These are phyloP conservation scores for Siniperca undulata DNA, from an alignment of 2,797 vertebrate genomes.

Conservation along the genomic window DNA sequence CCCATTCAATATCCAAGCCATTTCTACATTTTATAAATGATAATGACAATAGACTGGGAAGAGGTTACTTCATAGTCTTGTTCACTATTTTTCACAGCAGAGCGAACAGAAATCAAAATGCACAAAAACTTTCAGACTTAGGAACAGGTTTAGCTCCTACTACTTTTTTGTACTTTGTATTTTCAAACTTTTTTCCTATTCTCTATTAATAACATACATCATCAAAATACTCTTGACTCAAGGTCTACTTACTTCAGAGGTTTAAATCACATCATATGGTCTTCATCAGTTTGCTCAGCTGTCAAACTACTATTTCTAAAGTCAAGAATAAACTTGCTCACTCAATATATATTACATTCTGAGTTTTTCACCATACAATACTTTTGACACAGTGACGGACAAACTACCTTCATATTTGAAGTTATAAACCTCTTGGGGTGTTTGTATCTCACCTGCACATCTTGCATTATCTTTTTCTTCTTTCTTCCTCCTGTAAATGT, in stretches of 20 bases:
- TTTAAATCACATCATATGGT: not conserved
- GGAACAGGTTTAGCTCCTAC: not conserved
- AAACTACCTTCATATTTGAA: not conserved
- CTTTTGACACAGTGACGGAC: not conserved
- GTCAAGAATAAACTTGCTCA: not conserved
- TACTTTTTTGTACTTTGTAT: not conserved
- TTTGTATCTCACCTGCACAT: conserved; percentile 23
- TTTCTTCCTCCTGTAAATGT: conserved; percentile 14
- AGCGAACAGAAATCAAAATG: not conserved
- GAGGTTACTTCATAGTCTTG: conserved; percentile 5
- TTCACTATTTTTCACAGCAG: not conserved
- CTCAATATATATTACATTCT: not conserved
- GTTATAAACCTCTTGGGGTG: not conserved
- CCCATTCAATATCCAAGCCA: not conserved
- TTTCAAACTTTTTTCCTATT: not conserved
- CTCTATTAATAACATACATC: not conserved
- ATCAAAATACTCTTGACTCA: not conserved
- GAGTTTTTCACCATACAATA: not conserved
- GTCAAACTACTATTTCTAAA: conserved; percentile 7
- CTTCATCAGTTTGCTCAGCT: not conserved
- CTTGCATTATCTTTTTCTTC: not conserved
- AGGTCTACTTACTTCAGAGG: not conserved
- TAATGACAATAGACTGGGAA: not conserved
- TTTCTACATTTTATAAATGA: not conserved
- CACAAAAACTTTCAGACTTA: not conserved